Base-by-base conservation (phyloP, 2,888 invertebrate genomes). In the Eueremaeus valkanovi region DNA sequence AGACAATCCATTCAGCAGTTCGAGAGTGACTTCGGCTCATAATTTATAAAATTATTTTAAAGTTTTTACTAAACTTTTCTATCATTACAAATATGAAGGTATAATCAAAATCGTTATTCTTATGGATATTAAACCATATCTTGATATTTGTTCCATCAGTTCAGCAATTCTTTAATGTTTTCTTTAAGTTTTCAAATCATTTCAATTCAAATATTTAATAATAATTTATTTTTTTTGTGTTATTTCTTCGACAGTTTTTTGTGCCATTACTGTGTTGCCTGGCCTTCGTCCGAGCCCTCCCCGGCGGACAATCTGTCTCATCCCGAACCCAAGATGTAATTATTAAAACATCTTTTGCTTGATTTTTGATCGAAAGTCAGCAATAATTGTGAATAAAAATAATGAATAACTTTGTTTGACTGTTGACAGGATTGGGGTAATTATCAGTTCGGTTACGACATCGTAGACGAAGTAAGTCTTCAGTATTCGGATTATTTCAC, bases 361-460 rank as follows among this genome's bases (percentile, higher is more conserved):
- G 45, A 3, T 45, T 45, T 21, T 5, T 51, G n/a, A n/a, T n/a
- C n/a, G n/a, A n/a, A n/a, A n/a, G n/a, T n/a, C n/a, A n/a, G n/a
- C n/a, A n/a, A n/a, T n/a, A n/a, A n/a, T n/a, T n/a, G n/a, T n/a
- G n/a, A n/a, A n/a, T n/a, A n/a, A n/a, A n/a, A n/a, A n/a, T n/a
- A n/a, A n/a, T n/a, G n/a, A n/a, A n/a, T n/a, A n/a, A n/a, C n/a
- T n/a, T n/a, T 29, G 21, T 66, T 33, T 18, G 1, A 45, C 36
- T 40, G 3, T 9, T 3, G 18, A n/a, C 11, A 73, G 73, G 73
- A 73, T 55, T 33, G 24, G 27, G 73, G 73, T 29, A 73, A 73
- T 29, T 73, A 73, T 49, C 49, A 45, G n/a, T 73, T 73, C 55
- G 49, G 73, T 3, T 73, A 73, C 33, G 73, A 73, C 11, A 73